Conservation (phyloP, 2,888 invertebrate genomes). For the Monopis laevigella region DNA sequence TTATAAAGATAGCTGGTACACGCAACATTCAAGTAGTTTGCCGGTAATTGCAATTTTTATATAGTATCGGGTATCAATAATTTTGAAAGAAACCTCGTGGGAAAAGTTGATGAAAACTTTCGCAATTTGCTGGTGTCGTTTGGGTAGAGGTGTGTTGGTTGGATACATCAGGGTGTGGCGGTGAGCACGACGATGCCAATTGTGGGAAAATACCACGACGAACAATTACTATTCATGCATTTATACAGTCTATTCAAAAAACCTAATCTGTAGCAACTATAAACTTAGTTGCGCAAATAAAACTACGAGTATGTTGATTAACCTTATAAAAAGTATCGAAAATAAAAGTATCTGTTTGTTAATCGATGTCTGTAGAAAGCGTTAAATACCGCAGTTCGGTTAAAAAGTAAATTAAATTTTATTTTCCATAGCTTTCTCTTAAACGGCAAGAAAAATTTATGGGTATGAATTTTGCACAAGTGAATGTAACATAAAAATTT, state of each 20-base stretch:
- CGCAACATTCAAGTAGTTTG: too few species aligned
- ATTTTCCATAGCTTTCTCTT: background rate
- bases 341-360: background rate
- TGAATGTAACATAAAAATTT: conserved; percentile 9
- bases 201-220: conserved; percentile 5
- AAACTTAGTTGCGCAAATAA: conserved; percentile 1
- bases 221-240: conserved; percentile 5
- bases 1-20: too few species aligned
- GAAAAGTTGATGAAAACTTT: too few species aligned
- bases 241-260: conserved; percentile 5
- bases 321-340: background rate
- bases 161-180: too few species aligned
- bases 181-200: too few species aligned
- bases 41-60: too few species aligned
- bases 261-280: conserved; percentile 4
- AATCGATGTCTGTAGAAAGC: too few species aligned
- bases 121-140: too few species aligned
- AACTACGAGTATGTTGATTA: conserved; percentile 3
- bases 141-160: too few species aligned
- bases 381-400: background rate
- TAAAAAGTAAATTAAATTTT: background rate
- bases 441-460: background rate
- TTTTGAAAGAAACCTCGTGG: background rate
- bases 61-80: background rate
- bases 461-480: background rate